phyloP scores from a whole-genome alignment of 2,113 vertebrate genomes.

The Oriolus oriolus region DNA sequence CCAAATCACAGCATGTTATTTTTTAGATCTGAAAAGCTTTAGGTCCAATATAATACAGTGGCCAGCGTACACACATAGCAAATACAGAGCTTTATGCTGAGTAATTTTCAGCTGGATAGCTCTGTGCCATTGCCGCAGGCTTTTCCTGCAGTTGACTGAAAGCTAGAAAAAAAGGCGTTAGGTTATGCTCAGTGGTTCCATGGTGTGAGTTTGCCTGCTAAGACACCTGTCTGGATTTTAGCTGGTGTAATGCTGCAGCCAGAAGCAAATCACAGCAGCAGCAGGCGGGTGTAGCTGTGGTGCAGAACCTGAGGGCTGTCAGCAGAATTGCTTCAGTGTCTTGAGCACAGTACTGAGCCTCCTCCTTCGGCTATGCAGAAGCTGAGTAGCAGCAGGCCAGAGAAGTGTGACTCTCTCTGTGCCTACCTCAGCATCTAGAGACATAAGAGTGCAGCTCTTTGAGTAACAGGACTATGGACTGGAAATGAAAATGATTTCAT shows the following conservation, averaged over 20 bases:
- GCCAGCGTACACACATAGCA: too few relatives aligned
- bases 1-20: neutral
- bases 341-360: neutral
- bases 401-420: neutral
- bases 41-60: neutral
- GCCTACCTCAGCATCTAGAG: neutral
- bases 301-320: neutral
- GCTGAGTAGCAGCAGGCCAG: neutral
- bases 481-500: neutral
- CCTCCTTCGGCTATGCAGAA: neutral
- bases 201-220: neutral
- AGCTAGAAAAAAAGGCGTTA: neutral
- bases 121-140: rapidly evolving
- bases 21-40: neutral
- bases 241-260: neutral
- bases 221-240: neutral
- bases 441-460: neutral
- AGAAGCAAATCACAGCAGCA: neutral
- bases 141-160: neutral
- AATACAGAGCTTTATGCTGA: neutral
- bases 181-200: neutral
- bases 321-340: neutral
- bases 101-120: neutral
- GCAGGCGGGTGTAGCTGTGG: neutral
- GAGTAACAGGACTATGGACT: neutral